Evolutionary conservation across 2,888 invertebrate species (phyloP), one percentile per base, ranked within the genome.

Genomic region (Chirona hameri): DNA sequence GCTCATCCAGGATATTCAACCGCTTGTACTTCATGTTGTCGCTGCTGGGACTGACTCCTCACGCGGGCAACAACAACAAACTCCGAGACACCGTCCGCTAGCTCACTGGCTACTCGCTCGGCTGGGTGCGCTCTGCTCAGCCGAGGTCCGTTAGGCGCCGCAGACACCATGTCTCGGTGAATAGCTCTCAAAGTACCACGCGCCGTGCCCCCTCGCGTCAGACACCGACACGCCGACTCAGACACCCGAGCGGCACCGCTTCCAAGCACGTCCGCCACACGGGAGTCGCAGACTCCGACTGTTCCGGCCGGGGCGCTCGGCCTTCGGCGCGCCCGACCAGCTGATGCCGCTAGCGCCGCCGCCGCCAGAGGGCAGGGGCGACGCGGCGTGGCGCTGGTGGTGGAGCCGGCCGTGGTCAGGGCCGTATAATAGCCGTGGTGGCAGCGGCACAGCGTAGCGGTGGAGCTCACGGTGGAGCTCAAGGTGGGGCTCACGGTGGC

Each of bases 11-110:
- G 27, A 52, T 27, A 48, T 80, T 52, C 27, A 27, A n/a, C n/a
- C 18, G 48, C 48, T 52, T 52, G 80, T 52, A n/a, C 80, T 80
- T 80, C 80, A 80, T 80, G 52, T 52, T 52, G 52, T 15, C 52
- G 29, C 80, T 52, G 14, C 3, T 9, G 18, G 72, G 14, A 15
- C 18, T 9, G 31, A 15, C 18, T 9, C 29, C 24, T 52, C 10
- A 10, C 65, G 24, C 65, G 65, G 27, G 27, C 5, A 65, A 24
- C 12, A 65, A 27, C 65, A 27, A 12, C 65, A 12, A 27, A 12
- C 52, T 12, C 7, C 18, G 15, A 12, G 52, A 52, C 5, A 52
- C 52, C 52, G 52, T 52, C 18, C 52, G 52, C 5, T 18, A 18
- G 18, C 52, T 52, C 52, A 52, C 52, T 52, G 7, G 52, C 52